Base-by-base conservation (phyloP, 2,797 vertebrate genomes). In the Poliocrania exsul region DNA sequence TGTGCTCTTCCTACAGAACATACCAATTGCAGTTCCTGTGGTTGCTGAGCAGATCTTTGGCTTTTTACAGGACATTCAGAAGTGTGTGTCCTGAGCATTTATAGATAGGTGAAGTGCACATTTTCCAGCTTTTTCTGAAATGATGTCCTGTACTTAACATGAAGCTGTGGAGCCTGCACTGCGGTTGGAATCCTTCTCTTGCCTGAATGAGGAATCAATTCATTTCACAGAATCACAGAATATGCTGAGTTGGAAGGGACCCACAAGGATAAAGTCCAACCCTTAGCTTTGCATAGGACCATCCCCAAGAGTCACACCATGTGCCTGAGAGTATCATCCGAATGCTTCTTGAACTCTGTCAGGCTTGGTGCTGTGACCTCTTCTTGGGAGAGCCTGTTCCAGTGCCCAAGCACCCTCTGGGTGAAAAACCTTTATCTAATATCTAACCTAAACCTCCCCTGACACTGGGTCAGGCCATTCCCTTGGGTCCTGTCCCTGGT, bases 61-160 rank as follows among this genome's bases (percentile, higher is more conserved):
- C 33, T 60, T 73, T 54, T 78, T 65, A 29, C 8, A 51, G 35
- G 18, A 11, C 53, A 49, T 47, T 74, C 26, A 80, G 60, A 38
- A 40, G 38, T 1, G 0, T 40, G 26, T 50, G 9, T 28, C 60
- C 23, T 72, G 19, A 54, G 15, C 7, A 24, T 86, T 70, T 66
- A 21, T 3, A 67, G 58, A 14, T 46, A 28, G 3, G 19, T 58
- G 28, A 71, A 86, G 38, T 0, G 46, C 44, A 18, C 54, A 4
- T 75, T 67, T 29, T 83, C 49, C 23, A 71, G 38, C 21, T 82
- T 82, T 93, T 79, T 49, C 53, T 82, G 57, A 74, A 79, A 65
- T 13, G 26, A 7, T 29, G 14, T 58, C 40, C 16, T 64, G 7
- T 40, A 31, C 16, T 56, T 73, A 18, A 18, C 5, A 23, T 69